A percentile compares a stretch with the other conserved stretches of the same genome.
phyloP scores from a whole-genome alignment of 2,797 vertebrate species.

The Poecilia picta region DNA sequence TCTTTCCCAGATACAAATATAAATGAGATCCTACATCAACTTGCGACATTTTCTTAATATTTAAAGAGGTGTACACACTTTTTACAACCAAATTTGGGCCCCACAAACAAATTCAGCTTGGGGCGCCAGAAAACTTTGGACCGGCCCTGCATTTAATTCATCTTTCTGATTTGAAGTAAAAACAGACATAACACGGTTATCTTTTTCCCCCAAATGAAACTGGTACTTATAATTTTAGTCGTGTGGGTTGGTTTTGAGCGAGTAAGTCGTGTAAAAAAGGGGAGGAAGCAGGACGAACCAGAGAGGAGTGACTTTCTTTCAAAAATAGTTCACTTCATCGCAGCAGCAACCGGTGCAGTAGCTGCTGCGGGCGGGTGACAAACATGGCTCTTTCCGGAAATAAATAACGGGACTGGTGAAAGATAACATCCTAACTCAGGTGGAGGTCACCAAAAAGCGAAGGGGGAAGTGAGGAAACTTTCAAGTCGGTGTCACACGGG shows the following conservation, averaged over 20 bases:
- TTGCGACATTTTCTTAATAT: background rate
- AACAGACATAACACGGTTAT: background rate
- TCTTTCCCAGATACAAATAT: background rate
- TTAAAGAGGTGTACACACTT: background rate
- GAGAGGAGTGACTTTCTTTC: conserved; percentile 70
- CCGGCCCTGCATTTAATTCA: background rate
- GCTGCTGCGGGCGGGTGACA: conserved; percentile 16
- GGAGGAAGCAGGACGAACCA: conserved; percentile 40
- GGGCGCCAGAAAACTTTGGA: background rate
- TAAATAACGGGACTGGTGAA: conserved; percentile 56
- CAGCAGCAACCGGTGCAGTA: conserved; percentile 14
- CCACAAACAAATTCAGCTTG: background rate
- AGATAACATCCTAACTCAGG: background rate
- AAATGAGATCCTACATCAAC: background rate
- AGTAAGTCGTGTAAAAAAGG: conserved; percentile 18
- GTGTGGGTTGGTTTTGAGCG: conserved; percentile 4
- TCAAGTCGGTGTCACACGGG: conserved; percentile 39
- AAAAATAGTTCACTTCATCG: conserved; percentile 55
- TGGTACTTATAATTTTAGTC: background rate
- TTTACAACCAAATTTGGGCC: too few relatives aligned
- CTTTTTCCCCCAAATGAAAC: background rate
- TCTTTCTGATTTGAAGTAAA: background rate
- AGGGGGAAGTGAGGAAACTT: conserved; percentile 1
- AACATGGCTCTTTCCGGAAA: conserved; percentile 47
- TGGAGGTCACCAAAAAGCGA: conserved; percentile 11